Evolutionary conservation across 1,140 invertebrate species (phyloP).

Genomic region (Drosophila erecta): DNA sequence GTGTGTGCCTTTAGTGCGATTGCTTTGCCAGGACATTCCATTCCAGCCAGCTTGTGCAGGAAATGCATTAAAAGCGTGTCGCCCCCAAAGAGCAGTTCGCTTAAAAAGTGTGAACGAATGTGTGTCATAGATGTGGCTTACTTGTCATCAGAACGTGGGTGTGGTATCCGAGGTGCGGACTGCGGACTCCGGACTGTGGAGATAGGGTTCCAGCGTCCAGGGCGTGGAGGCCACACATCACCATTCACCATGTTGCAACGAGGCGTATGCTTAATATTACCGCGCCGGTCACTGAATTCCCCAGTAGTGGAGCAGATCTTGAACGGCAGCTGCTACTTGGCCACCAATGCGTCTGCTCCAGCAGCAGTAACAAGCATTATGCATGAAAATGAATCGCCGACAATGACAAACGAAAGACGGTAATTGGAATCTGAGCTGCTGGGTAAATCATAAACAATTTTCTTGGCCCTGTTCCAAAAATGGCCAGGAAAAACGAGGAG

Average conservation of each 20-base stretch:
- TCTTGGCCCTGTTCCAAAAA: slow-evolving; percentile 51
- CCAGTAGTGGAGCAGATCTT: slow-evolving; percentile 6
- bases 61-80: slow-evolving; percentile 67
- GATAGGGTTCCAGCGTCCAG: too few relatives aligned
- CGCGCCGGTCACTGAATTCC: slow-evolving; percentile 21
- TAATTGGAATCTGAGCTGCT: slow-evolving; percentile 50
- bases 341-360: slow-evolving; percentile 21
- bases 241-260: slow-evolving; percentile 36
- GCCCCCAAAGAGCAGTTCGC: slow-evolving; percentile 46
- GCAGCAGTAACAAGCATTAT: slow-evolving; percentile 7
- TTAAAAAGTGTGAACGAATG: slow-evolving; percentile 20
- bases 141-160: slow-evolving; percentile 22
- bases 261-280: slow-evolving; percentile 50
- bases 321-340: slow-evolving; percentile 40
- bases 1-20: slow-evolving; percentile 44
- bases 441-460: slow-evolving; percentile 57
- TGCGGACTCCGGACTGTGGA: too few relatives aligned
- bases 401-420: slow-evolving; percentile 16
- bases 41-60: slow-evolving; percentile 39
- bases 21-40: slow-evolving; percentile 43
- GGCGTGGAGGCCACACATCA: too few relatives aligned
- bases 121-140: slow-evolving; percentile 10
- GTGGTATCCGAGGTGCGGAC: not conserved
- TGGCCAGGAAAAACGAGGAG: not conserved
- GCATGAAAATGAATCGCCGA: slow-evolving; percentile 36